Conservation (phyloP, 30 jellyfish, hydroid and myxozoan species). For the Turritopsis rubra region DNA sequence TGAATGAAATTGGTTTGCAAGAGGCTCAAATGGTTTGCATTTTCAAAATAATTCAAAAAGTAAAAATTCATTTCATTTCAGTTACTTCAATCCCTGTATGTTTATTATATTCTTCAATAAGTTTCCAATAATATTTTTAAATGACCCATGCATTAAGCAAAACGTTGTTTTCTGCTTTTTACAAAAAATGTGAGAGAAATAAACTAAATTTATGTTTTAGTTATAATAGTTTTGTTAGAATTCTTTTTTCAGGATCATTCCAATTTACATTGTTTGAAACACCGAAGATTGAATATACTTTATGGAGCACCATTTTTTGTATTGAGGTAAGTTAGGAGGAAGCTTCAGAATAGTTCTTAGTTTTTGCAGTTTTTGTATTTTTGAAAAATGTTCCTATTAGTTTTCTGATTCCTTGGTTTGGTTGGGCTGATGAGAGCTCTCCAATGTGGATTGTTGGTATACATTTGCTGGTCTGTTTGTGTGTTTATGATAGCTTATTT, state of each 20-base stretch:
- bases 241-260: slow-evolving; percentile 47
- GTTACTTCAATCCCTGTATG: no score
- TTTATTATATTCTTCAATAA: no score
- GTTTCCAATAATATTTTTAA: no score
- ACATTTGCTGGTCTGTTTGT: slow-evolving; percentile 54
- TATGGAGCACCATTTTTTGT: slow-evolving; percentile 82
- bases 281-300: slow-evolving; percentile 59
- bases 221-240: not conserved
- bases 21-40: no score
- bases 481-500: slow-evolving; percentile 64
- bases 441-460: slow-evolving; percentile 76
- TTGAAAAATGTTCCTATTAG: slow-evolving; percentile 13
- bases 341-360: not conserved
- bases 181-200: no score
- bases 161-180: no score
- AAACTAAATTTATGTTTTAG: no score
- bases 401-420: slow-evolving; percentile 75
- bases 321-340: slow-evolving; percentile 37
- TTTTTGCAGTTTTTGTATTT: not conserved
- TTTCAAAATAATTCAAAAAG: no score
- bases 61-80: no score
- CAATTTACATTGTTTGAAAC: slow-evolving; percentile 43
- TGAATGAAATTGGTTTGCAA: no score
- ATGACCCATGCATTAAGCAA: no score
- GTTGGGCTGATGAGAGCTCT: slow-evolving; percentile 57